These are phyloP conservation scores for Arnoldichthys spilopterus DNA, from an alignment of 2,797 vertebrate genomes.

Conservation along the genomic window DNA sequence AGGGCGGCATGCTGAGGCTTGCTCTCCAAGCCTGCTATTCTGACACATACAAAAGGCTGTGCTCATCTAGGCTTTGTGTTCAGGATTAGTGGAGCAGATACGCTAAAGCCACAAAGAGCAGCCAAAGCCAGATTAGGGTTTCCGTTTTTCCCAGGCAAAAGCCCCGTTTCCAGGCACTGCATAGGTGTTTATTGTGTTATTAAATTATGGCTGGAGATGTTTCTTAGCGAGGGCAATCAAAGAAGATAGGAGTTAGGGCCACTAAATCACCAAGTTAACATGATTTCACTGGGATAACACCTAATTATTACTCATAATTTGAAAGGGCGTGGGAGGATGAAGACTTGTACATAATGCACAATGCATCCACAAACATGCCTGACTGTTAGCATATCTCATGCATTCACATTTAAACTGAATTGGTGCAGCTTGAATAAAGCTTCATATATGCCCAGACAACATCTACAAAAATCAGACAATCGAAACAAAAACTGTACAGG, in stretches of 20 bases:
- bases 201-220: slow-evolving; percentile 40
- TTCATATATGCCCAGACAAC: not conserved
- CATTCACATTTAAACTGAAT: not conserved
- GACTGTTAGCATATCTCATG: slow-evolving; percentile 4
- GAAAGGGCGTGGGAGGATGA: slow-evolving; percentile 10
- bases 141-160: slow-evolving; percentile 59
- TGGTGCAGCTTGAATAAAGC: not conserved
- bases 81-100: slow-evolving; percentile 75
- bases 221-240: slow-evolving; percentile 19
- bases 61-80: slow-evolving; percentile 80
- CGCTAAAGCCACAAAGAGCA: slow-evolving; percentile 68
- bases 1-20: slow-evolving; percentile 70
- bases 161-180: slow-evolving; percentile 44
- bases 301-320: slow-evolving; percentile 26
- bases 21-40: slow-evolving; percentile 70
- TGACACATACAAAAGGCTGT: slow-evolving; percentile 73
- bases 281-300: not conserved
- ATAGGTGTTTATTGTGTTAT: slow-evolving; percentile 32
- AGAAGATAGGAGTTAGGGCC: slow-evolving; percentile 13
- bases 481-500: not conserved
- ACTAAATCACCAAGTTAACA: slow-evolving; percentile 28
- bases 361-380: slow-evolving; percentile 11
- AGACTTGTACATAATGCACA: slow-evolving; percentile 31
- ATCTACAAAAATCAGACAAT: not conserved
- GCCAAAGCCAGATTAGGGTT: slow-evolving; percentile 62